A percentile compares a stretch with the other conserved stretches of the same genome.
These are phyloP conservation scores for Myotis vivesi DNA, from an alignment of 2,797 vertebrate species.

Conservation along the genomic window DNA sequence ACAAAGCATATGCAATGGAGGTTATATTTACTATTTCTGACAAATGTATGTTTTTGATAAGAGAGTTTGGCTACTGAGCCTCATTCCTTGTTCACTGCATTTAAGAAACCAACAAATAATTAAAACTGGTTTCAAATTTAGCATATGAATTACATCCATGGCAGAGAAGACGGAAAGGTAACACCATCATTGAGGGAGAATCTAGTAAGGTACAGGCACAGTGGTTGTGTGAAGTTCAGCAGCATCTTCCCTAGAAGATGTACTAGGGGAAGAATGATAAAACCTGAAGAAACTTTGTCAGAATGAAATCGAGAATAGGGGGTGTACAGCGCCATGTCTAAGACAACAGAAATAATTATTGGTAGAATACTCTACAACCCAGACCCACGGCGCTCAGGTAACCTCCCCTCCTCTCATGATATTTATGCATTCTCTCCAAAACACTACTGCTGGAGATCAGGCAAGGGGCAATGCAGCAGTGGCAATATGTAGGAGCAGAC, in stretches of 20 bases:
- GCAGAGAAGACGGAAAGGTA: not conserved
- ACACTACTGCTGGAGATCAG: not conserved
- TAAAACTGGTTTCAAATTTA: not conserved
- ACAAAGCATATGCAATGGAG: not conserved
- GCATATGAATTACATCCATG: not conserved
- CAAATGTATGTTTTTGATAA: not conserved
- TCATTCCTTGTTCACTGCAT: not conserved
- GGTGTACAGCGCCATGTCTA: not conserved
- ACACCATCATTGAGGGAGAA: not conserved
- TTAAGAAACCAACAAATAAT: not conserved
- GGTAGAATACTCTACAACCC: not conserved
- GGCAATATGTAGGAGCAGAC: not conserved
- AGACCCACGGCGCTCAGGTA: not conserved
- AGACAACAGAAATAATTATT: not conserved
- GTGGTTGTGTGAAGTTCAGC: not conserved
- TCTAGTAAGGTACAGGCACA: accelerated
- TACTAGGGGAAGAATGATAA: not conserved
- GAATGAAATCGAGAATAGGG: not conserved
- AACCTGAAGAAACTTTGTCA: not conserved
- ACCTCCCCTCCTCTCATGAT: not conserved
- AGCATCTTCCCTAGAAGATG: not conserved
- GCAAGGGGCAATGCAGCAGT: not conserved
- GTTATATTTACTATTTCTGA: not conserved
- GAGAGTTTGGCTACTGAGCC: not conserved
- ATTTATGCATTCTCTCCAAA: not conserved